A percentile compares a stretch with the other conserved stretches of the same genome.
phyloP scores from a whole-genome alignment of 2,797 vertebrate species.

The Acrossocheilus wenchowensis region DNA sequence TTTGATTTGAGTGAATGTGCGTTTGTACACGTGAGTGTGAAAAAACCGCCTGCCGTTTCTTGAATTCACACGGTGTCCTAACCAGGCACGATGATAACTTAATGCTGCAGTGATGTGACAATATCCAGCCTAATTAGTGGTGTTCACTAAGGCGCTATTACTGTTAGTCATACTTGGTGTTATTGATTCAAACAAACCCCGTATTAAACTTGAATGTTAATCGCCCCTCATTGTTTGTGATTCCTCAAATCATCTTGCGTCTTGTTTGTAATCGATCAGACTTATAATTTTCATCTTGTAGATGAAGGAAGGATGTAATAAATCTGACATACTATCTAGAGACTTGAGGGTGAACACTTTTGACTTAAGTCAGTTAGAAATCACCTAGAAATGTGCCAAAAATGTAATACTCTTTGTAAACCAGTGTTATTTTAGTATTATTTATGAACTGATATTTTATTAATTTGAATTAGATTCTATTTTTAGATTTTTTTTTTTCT shows the following conservation, averaged over 20 bases:
- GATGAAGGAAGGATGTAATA: neutral
- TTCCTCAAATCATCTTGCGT: neutral
- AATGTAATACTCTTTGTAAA: too few relatives aligned
- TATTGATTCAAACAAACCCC: neutral
- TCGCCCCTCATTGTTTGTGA: neutral
- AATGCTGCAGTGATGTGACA: neutral
- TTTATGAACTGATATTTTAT: neutral
- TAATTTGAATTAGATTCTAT: too few relatives aligned
- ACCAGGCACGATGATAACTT: neutral
- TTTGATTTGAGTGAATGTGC: conserved; percentile 6
- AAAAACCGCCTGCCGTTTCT: neutral
- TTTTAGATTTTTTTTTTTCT: too few relatives aligned
- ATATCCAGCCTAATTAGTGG: neutral
- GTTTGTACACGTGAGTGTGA: neutral
- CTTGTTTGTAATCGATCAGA: neutral
- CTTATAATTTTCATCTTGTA: neutral
- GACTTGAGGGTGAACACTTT: neutral
- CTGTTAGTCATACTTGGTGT: neutral
- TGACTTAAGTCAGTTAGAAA: neutral
- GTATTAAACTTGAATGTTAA: neutral
- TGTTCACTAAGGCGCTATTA: neutral
- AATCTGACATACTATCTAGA: neutral
- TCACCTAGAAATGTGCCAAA: neutral
- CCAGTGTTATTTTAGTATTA: neutral
- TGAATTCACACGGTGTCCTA: neutral